phyloP scores from a whole-genome alignment of 2,888 invertebrate genomes.

The Epinotia brunnichana region DNA sequence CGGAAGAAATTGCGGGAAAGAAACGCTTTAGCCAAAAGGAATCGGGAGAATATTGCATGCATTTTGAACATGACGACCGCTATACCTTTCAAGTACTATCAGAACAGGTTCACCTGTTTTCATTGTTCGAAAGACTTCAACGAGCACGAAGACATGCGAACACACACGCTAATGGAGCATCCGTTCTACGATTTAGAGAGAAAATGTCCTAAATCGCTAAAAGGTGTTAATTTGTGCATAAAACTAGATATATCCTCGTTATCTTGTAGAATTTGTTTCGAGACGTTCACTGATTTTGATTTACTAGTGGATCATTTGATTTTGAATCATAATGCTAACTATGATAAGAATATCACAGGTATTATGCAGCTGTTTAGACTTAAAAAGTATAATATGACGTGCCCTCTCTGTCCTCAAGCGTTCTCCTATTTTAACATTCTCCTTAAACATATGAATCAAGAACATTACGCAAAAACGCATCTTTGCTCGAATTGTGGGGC shows the following conservation, averaged over 20 bases:
- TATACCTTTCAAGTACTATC: slow-evolving; percentile 48
- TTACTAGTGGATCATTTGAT: slow-evolving; percentile 48
- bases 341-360: slow-evolving; percentile 43
- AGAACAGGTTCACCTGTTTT: slow-evolving; percentile 47
- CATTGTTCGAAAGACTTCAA: slow-evolving; percentile 45
- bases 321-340: slow-evolving; percentile 45
- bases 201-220: slow-evolving; percentile 43
- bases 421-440: slow-evolving; percentile 47
- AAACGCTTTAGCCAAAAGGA: slow-evolving; percentile 41
- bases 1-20: slow-evolving; percentile 28
- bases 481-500: slow-evolving; percentile 47
- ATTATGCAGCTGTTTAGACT: slow-evolving; percentile 47
- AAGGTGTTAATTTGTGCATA: slow-evolving; percentile 44
- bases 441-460: slow-evolving; percentile 47
- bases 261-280: slow-evolving; percentile 47
- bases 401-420: slow-evolving; percentile 44
- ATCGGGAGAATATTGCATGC: slow-evolving; percentile 44
- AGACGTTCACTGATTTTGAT: slow-evolving; percentile 46
- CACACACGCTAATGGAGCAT: slow-evolving; percentile 43
- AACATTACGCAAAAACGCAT: slow-evolving; percentile 45
- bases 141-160: slow-evolving; percentile 44
- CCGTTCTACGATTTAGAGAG: slow-evolving; percentile 43
- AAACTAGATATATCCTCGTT: slow-evolving; percentile 48
- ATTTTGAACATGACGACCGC: slow-evolving; percentile 48
- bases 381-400: slow-evolving; percentile 45